Evolutionary conservation across 2,113 vertebrate genomes (phyloP), one percentile per base, ranked within the genome.

Genomic region (Lagenorhynchus albirostris): DNA sequence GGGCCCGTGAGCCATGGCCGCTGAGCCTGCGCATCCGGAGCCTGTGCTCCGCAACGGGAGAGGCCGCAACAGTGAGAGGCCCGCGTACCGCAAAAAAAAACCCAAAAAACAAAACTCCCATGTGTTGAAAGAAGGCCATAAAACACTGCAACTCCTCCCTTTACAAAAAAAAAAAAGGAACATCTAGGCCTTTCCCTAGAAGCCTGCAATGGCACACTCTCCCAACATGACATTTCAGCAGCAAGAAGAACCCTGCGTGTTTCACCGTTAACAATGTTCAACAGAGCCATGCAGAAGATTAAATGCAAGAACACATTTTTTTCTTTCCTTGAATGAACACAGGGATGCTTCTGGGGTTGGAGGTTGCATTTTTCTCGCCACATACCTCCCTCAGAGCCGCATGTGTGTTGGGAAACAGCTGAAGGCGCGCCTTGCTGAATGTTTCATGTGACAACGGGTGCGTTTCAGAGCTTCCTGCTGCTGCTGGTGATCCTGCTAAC

Each of bases 81-180:
- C 47, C 12, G 47, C 47, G 47, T 50, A 13, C 47, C 47, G 12
- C 47, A 50, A 50, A 50, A 50, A 50, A 13, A 47, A 41, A 7
- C 0, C 10, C 2, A 11, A 13, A 47, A 47, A 50, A 50, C 47
- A 98, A 98, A 93, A 98, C 81, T 92, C 85, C 55, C 68, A 74
- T 73, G 70, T 90, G 92, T 94, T 98, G 91, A 98, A 96, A 98
- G 95, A 96, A 47, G 63, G 53, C 82, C 94, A 96, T 84, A 95
- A 93, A 98, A 96, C 53, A 88, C 29, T 31, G 84, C 95, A 53
- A 90, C 55, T 94, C 67, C 80, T 92, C 92, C 53, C 58, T 95
- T 97, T 91, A 87, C 10, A 65, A 94, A 53, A 53, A 53, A 53
- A 89, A 15, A 98, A 93, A 55, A 79, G 70, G 50, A 38, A n/a